These are phyloP conservation scores for Sinocyclocheilus rhinocerous DNA, from an alignment of 2,113 vertebrate species.

Conservation along the genomic window DNA sequence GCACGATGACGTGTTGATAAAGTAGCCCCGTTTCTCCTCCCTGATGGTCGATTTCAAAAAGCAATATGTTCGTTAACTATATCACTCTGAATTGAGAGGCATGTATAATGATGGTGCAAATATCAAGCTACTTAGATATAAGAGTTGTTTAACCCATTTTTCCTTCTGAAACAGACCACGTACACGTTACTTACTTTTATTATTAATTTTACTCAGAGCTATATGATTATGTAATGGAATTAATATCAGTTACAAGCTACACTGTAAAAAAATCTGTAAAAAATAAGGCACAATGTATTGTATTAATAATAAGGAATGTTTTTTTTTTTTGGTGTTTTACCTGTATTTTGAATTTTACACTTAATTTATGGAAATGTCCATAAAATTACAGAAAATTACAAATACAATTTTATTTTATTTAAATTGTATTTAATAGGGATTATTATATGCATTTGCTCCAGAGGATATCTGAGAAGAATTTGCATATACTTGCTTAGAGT, in stretches of 20 bases:
- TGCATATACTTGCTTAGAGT: not conserved
- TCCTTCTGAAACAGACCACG: not conserved
- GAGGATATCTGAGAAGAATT: not conserved
- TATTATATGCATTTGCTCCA: not conserved
- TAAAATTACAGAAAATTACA: no score
- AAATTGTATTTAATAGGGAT: no score
- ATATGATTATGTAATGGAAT: not conserved
- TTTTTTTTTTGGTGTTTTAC: no score
- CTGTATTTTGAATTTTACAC: no score
- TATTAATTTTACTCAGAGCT: not conserved
- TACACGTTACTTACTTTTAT: not conserved
- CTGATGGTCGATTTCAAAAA: conserved; percentile 17
- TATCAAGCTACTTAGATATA: not conserved
- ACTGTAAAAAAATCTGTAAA: no score
- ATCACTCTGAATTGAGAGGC: not conserved
- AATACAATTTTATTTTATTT: no score
- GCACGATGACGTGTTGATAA: not conserved
- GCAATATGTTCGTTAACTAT: not conserved
- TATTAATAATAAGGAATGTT: no score
- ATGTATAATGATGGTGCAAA: not conserved
- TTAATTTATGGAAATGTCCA: no score
- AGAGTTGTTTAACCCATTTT: not conserved
- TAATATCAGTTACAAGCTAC: not conserved
- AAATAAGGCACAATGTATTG: no score
- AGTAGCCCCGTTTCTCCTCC: not conserved